A percentile compares a stretch with the other conserved stretches of the same genome.
These are phyloP conservation scores for Pipa parva DNA, from an alignment of 2,113 vertebrate genomes.

Conservation along the genomic window DNA sequence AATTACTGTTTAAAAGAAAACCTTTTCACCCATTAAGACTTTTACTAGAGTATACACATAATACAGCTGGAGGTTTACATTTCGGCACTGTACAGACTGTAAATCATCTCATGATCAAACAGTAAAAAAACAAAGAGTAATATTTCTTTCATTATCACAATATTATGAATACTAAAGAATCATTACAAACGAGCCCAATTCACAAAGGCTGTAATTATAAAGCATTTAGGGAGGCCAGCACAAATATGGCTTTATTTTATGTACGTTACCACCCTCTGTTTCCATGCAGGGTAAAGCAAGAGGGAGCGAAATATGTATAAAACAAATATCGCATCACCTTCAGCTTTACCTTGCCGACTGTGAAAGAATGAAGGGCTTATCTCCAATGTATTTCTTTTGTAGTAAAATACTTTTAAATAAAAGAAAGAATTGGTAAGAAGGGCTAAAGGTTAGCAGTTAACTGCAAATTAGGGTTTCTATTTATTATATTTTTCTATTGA, in stretches of 20 bases:
- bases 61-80: too few species aligned
- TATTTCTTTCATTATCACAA: not conserved
- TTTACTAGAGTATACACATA: too few species aligned
- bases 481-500: not conserved
- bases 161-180: not conserved
- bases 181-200: not conserved
- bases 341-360: not conserved
- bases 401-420: not conserved
- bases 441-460: not conserved
- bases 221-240: not conserved
- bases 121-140: too few species aligned
- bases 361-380: not conserved
- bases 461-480: too few species aligned
- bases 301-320: not conserved
- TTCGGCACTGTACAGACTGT: too few species aligned
- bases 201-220: not conserved
- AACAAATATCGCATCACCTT: not conserved
- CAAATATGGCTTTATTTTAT: not conserved
- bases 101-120: too few species aligned
- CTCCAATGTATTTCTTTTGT: not conserved
- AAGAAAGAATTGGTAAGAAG: not conserved
- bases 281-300: not conserved
- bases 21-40: too few species aligned
- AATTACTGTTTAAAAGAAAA: too few species aligned
- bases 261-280: not conserved